Base-by-base conservation (phyloP, 2,888 invertebrate genomes). In the Drosophila aldrichi region DNA sequence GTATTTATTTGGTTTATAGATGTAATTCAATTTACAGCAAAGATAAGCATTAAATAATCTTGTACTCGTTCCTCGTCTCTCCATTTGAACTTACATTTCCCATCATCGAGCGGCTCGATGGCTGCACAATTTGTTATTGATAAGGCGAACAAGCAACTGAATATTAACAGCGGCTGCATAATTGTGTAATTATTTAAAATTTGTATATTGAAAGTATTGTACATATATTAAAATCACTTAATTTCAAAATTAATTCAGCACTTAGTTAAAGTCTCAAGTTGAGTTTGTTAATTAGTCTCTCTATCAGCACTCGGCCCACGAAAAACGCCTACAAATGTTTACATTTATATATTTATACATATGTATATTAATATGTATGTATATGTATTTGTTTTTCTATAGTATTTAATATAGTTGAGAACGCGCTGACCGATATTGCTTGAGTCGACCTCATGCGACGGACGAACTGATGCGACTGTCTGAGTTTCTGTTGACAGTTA, bases 81-180 rank as follows among this genome's bases (percentile, higher is more conserved):
- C n/a, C n/a, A 38, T 52, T 41, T 59, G 20, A 36, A 91, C 91
- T 91, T 91, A 91, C 91, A 81, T 83, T 91, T 91, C 62, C 92
- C 92, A 87, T 92, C 87, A 54, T 89, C 83, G 34, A 65, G 72
- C 22, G 80, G 79, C 43, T 74, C 61, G 64, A 74, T 54, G 43
- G 76, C 75, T 20, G 43, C 62, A 38, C 54, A 57, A 61, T 41
- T 59, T 36, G 68, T 55, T 70, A 74, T 60, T 86, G 81, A 84
- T 86, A 91, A 81, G 70, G 81, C 57, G 57, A 60, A 46, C 41
- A 57, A 51, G 70, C 55, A 62, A 46, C 49, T 73, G 48, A 62
- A 41, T 18, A 65, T 52, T 59, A 56, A 65, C 29, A 75, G 48
- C 60, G 46, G 48, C 46, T 82, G 68, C 90, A 89, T 89, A 57